phyloP scores from a whole-genome alignment of 2,113 vertebrate species.

The Myotis lucifugus region DNA sequence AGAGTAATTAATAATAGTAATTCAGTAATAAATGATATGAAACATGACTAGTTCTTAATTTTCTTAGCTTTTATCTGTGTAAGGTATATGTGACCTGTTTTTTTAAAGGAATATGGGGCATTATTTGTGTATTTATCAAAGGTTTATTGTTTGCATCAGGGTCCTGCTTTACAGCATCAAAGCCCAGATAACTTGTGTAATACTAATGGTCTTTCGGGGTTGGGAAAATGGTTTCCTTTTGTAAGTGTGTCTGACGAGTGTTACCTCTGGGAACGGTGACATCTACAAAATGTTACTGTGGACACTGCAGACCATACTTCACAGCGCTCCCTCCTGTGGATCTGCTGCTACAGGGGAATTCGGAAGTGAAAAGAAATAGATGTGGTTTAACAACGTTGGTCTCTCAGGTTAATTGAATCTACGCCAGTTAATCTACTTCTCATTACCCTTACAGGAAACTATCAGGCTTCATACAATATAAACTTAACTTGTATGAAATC shows the following conservation, averaged over 20 bases:
- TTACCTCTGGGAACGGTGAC: neutral
- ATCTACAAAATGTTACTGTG: neutral
- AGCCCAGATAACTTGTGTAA: neutral
- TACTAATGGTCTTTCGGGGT: neutral
- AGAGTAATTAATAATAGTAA: neutral
- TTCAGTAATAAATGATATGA: neutral
- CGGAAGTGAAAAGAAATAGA: conserved; percentile 6
- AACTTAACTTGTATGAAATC: conserved; percentile 20
- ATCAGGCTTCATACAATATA: neutral
- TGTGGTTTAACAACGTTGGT: conserved; percentile 3
- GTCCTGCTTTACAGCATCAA: neutral
- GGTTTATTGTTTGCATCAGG: neutral
- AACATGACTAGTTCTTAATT: neutral
- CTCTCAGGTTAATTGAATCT: conserved; percentile 49
- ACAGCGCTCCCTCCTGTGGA: neutral
- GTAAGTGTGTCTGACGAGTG: neutral
- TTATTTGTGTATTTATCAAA: neutral
- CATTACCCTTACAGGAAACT: conserved; percentile 37
- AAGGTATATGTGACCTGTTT: neutral
- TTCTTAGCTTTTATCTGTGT: neutral
- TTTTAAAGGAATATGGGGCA: neutral
- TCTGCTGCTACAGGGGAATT: neutral
- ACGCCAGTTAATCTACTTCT: conserved; percentile 38
- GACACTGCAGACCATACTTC: neutral
- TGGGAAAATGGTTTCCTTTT: neutral